phyloP scores from a whole-genome alignment of 2,113 vertebrate genomes.

The Anolis carolinensis region DNA sequence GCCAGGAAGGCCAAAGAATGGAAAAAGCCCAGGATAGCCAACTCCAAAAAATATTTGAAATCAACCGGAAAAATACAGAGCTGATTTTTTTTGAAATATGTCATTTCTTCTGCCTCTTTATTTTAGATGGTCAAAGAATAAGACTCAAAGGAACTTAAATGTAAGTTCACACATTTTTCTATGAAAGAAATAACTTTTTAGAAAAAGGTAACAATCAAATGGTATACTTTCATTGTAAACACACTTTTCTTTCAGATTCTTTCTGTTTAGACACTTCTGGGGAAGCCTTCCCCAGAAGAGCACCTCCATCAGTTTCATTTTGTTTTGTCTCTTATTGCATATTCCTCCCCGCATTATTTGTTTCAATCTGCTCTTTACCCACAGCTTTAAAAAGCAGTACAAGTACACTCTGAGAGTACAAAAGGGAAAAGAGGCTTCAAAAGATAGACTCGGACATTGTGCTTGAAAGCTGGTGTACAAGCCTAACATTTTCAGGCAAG shows the following conservation, averaged over 20 bases:
- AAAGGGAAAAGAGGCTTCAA: background rate
- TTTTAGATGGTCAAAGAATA: no score
- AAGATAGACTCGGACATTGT: background rate
- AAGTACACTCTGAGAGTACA: background rate
- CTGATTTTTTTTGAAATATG: no score
- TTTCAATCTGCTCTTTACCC: background rate
- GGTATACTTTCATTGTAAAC: background rate
- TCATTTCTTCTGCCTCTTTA: background rate
- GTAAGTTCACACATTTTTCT: background rate
- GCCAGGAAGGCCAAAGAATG: background rate
- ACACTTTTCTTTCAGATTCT: background rate
- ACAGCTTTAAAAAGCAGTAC: background rate
- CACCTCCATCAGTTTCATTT: background rate
- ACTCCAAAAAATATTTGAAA: background rate
- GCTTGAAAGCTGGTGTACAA: background rate
- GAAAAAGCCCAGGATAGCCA: background rate
- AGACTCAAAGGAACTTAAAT: background rate
- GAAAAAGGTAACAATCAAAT: background rate
- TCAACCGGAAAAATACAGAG: background rate
- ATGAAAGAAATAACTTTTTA: background rate
- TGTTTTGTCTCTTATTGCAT: background rate
- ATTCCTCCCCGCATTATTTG: background rate
- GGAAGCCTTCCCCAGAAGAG: background rate
- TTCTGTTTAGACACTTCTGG: background rate
- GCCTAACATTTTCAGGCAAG: background rate